Percentiles rank a stretch among this genome's conserved stretches.
Conservation (phyloP, 2,797 vertebrate species). For the Anabas testudineus region DNA sequence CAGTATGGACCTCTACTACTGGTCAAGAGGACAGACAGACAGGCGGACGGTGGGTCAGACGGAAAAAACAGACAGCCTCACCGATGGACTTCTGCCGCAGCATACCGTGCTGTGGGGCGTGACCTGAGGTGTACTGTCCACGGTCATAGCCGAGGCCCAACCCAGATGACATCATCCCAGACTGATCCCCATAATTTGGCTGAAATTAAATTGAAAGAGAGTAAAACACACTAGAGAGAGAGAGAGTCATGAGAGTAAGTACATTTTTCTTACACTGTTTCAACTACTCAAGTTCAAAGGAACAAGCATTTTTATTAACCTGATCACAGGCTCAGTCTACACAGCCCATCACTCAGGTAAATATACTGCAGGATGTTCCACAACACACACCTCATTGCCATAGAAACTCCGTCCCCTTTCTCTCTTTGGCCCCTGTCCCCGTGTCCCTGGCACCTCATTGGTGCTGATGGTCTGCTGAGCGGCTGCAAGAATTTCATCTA, state of each 20-base stretch:
- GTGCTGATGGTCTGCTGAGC: constrained; percentile 95
- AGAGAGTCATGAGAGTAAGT: neutral
- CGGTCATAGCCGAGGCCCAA: constrained; percentile 89
- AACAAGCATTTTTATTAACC: neutral
- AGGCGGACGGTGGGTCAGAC: constrained; percentile 68
- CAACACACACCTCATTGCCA: constrained; percentile 80
- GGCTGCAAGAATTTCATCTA: constrained; percentile 95
- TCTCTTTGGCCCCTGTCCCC: constrained; percentile 86
- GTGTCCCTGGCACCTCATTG: constrained; percentile 87
- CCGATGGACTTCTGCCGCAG: constrained; percentile 95
- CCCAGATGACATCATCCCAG: constrained; percentile 84
- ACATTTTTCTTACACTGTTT: neutral
- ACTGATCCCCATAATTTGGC: constrained; percentile 87
- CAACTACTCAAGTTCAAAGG: neutral
- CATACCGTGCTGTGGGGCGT: constrained; percentile 89
- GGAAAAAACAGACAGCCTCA: constrained; percentile 84
- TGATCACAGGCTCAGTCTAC: neutral
- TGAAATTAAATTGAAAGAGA: constrained; percentile 69
- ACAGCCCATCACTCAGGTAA: neutral
- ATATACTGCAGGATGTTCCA: neutral
- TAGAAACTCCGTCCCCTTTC: constrained; percentile 81
- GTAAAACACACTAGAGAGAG: too few relatives aligned
- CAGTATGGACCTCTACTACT: constrained; percentile 46
- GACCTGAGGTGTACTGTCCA: constrained; percentile 87
- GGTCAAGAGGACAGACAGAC: constrained; percentile 77